Evolutionary conservation across 2,888 invertebrate species (phyloP).

Genomic region (Caenorhabditis becei): DNA sequence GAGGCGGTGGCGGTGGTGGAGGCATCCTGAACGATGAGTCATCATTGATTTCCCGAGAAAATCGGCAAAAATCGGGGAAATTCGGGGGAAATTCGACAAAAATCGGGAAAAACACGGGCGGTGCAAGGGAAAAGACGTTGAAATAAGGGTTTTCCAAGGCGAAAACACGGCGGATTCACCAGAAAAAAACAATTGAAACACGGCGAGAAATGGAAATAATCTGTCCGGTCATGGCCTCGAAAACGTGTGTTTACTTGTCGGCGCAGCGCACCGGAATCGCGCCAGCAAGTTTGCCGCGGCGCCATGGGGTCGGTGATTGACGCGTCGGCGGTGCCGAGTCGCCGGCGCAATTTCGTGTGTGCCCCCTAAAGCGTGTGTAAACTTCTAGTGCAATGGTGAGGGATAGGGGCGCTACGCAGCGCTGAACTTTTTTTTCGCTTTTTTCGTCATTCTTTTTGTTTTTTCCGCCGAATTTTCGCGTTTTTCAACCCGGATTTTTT

Average conservation of each 20-base stretch:
- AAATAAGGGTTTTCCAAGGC: no score
- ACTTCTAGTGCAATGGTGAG: conserved; percentile 46
- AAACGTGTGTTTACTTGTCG: conserved; percentile 23
- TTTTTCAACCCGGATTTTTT: background rate
- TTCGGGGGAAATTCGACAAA: no score
- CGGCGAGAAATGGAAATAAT: conserved; percentile 32
- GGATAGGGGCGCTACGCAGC: conserved; percentile 64
- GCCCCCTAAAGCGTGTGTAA: conserved; percentile 49
- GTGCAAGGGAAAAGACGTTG: background rate
- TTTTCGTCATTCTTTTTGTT: conserved; percentile 19
- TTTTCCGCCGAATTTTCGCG: background rate
- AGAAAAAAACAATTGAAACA: conserved; percentile 33
- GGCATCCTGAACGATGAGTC: conserved; percentile 57
- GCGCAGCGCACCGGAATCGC: conserved; percentile 11
- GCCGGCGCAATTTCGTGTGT: conserved; percentile 62
- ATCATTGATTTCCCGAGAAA: conserved; percentile 33
- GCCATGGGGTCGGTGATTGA: conserved; percentile 20
- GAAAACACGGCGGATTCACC: background rate
- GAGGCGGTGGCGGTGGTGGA: conserved; percentile 69
- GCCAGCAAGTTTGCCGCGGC: conserved; percentile 9
- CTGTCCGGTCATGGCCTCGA: conserved; percentile 40
- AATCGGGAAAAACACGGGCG: background rate
- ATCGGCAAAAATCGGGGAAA: no score
- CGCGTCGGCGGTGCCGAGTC: conserved; percentile 28
- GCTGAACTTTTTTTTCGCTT: conserved; percentile 42